Conservation (phyloP, 2,113 vertebrate species). For the Pao palembangensis region DNA sequence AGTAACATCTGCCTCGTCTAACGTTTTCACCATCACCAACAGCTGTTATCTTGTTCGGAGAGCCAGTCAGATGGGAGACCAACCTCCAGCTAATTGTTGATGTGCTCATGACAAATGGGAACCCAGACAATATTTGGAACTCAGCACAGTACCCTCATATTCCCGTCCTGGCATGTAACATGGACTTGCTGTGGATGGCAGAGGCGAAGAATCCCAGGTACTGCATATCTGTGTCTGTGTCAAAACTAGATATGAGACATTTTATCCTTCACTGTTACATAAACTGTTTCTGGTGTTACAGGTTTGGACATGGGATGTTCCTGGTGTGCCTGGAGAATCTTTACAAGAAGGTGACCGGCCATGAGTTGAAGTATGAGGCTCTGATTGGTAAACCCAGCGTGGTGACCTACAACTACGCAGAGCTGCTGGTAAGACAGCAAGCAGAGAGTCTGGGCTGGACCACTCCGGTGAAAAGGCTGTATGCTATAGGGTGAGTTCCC, state of each 20-base stretch:
- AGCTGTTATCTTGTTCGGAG: constrained; percentile 92
- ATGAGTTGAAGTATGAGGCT: constrained; percentile 85
- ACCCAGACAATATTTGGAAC: constrained; percentile 69
- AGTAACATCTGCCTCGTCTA: neutral
- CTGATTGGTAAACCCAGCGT: constrained; percentile 92
- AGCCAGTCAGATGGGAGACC: constrained; percentile 97
- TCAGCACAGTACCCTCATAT: constrained; percentile 84
- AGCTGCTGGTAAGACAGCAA: constrained; percentile 81
- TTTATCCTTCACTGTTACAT: neutral
- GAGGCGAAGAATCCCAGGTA: constrained; percentile 95
- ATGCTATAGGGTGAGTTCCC: constrained; percentile 88
- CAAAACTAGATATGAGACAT: neutral
- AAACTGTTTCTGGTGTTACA: constrained; percentile 41
- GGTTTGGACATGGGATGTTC: constrained; percentile 95
- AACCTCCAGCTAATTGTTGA: constrained; percentile 90
- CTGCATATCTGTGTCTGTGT: neutral
- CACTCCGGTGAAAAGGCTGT: constrained; percentile 82
- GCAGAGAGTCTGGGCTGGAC: constrained; percentile 82
- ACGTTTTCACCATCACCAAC: neutral
- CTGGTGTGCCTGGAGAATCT: constrained; percentile 89
- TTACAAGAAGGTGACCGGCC: constrained; percentile 90
- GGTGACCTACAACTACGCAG: constrained; percentile 89
- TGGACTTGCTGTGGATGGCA: constrained; percentile 98
- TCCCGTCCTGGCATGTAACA: constrained; percentile 91
- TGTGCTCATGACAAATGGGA: constrained; percentile 86